Evolutionary conservation across 2,888 invertebrate species (phyloP).

Genomic region (Hirudinaria manillensis): DNA sequence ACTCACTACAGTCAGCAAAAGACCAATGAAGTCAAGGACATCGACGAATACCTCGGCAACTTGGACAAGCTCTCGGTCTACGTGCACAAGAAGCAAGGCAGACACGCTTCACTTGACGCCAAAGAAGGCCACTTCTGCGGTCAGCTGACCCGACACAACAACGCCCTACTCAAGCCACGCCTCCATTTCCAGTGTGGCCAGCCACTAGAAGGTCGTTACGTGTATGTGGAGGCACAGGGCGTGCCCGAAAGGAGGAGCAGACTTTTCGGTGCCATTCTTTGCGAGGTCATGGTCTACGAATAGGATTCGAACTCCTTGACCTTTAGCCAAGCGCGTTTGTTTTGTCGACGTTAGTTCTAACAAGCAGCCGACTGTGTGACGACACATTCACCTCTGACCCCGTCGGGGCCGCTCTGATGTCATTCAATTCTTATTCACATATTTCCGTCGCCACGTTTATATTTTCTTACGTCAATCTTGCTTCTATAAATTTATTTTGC

Average conservation of each 20-base stretch:
- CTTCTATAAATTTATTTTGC: too few relatives aligned
- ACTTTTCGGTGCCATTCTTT: slow-evolving; percentile 57
- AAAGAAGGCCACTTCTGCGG: slow-evolving; percentile 50
- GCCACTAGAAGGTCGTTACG: slow-evolving; percentile 55
- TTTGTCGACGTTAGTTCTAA: too few relatives aligned
- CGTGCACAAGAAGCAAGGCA: slow-evolving; percentile 40
- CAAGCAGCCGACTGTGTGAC: too few relatives aligned
- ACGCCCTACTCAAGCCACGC: slow-evolving; percentile 55
- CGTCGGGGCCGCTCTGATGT: too few relatives aligned
- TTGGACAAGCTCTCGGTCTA: slow-evolving; percentile 33
- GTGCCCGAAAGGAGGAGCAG: slow-evolving; percentile 55
- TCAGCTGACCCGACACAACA: slow-evolving; percentile 56
- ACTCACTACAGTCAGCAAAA: not conserved
- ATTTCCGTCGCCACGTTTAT: too few relatives aligned
- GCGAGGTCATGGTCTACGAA: slow-evolving; percentile 58
- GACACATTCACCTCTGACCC: too few relatives aligned
- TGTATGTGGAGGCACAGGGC: slow-evolving; percentile 58
- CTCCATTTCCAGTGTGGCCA: slow-evolving; percentile 56
- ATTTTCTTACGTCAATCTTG: too few relatives aligned
- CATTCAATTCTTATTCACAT: too few relatives aligned
- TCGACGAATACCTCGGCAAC: slow-evolving; percentile 30
- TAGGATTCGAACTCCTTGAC: not conserved
- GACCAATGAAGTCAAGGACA: not conserved
- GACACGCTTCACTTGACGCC: slow-evolving; percentile 37
- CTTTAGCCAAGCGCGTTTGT: too few relatives aligned